phyloP scores from a whole-genome alignment of 1,140 invertebrate species.

The Papilio machaon region DNA sequence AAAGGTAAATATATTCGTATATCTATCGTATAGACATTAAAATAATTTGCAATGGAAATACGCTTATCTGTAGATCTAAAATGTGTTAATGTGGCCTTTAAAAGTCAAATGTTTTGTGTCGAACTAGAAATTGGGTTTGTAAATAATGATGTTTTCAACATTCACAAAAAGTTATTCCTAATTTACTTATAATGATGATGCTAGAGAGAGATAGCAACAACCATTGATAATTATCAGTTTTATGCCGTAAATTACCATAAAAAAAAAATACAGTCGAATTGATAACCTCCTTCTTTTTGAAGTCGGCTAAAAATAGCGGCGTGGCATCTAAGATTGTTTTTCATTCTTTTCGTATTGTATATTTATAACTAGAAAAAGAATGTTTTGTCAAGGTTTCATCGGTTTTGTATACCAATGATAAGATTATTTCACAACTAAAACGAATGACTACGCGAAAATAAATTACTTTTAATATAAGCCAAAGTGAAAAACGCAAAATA shows the following conservation, averaged over 20 bases:
- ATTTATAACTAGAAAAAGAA: too few species aligned
- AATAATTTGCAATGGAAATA: not conserved
- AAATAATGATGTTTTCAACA: not conserved
- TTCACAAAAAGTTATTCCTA: too few species aligned
- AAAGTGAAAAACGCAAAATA: too few species aligned
- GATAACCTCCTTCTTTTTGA: too few species aligned
- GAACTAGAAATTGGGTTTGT: not conserved
- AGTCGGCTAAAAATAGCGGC: too few species aligned
- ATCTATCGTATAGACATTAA: not conserved
- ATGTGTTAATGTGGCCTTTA: not conserved
- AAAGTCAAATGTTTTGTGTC: not conserved
- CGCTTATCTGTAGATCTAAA: not conserved
- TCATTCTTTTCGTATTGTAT: too few species aligned
- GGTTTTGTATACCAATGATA: not conserved
- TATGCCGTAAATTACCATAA: not conserved
- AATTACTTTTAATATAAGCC: too few species aligned
- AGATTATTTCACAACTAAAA: too few species aligned
- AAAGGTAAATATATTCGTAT: slow-evolving; percentile 7
- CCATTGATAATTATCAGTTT: not conserved
- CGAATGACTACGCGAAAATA: too few species aligned
- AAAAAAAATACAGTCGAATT: too few species aligned
- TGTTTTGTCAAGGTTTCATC: not conserved
- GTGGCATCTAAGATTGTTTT: not conserved
- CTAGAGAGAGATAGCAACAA: not conserved
- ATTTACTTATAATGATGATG: not conserved